Evolutionary conservation across 2,797 vertebrate species (phyloP).

Genomic region (Alca torda): DNA sequence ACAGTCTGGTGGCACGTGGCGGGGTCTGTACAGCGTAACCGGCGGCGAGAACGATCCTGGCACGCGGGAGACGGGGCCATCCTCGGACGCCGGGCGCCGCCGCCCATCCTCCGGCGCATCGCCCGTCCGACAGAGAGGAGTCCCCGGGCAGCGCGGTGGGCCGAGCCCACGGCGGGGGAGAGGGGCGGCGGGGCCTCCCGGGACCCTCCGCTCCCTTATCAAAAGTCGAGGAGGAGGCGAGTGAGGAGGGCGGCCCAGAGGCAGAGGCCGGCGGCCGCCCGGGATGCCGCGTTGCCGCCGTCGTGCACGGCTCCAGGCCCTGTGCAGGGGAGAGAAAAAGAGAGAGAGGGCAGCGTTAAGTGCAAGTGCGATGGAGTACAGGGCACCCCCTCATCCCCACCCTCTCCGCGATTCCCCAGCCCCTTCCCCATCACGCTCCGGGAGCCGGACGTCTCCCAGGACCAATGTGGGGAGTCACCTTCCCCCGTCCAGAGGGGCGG

Average conservation of each 20-base stretch:
- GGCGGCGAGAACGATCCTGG: constrained; percentile 38
- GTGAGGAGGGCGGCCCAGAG: constrained; percentile 84
- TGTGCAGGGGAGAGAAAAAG: constrained; percentile 56
- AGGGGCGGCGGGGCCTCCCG: constrained; percentile 71
- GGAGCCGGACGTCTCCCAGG: too few species aligned
- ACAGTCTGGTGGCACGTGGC: constrained; percentile 33
- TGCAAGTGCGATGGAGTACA: accelerated
- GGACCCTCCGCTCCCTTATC: constrained; percentile 83
- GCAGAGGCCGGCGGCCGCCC: constrained; percentile 82
- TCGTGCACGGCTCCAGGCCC: constrained; percentile 95
- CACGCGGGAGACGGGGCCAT: constrained; percentile 39
- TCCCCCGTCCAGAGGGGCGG: not conserved
- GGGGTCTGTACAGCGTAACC: constrained; percentile 63
- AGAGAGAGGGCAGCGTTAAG: accelerated
- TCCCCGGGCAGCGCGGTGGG: constrained; percentile 66
- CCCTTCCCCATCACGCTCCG: not conserved
- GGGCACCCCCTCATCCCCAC: accelerated
- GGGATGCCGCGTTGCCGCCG: constrained; percentile 83
- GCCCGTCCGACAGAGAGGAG: constrained; percentile 19
- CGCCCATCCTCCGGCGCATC: constrained; percentile 29
- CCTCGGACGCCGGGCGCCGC: constrained; percentile 13
- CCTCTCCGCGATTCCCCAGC: accelerated
- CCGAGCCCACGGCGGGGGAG: constrained; percentile 80
- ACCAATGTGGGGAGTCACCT: too few species aligned
- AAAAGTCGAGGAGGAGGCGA: constrained; percentile 90